phyloP scores from a whole-genome alignment of 1,140 invertebrate genomes.

The Galleria mellonella region DNA sequence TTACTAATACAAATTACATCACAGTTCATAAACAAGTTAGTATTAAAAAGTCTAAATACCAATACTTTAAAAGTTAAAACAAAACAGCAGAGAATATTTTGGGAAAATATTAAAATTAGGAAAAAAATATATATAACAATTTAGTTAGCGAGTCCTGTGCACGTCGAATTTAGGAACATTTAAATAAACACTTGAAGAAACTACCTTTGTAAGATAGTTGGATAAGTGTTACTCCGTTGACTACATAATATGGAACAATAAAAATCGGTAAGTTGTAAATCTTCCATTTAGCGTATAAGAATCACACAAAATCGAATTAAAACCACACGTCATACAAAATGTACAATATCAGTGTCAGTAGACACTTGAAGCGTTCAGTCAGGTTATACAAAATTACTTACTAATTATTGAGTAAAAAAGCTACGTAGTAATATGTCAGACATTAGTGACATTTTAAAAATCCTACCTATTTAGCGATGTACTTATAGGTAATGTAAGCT shows the following conservation, averaged over 20 bases:
- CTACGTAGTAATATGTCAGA: conserved; percentile 41
- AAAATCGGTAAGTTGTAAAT: conserved; percentile 18
- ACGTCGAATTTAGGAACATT: conserved; percentile 63
- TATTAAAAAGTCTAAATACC: conserved; percentile 48
- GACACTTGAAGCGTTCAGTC: conserved; percentile 38
- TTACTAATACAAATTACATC: conserved; percentile 73
- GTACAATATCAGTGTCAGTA: conserved; percentile 30
- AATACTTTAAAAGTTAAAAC: conserved; percentile 46
- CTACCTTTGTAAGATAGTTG: conserved; percentile 46
- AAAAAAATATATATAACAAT: conserved; percentile 60
- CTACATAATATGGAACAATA: conserved; percentile 11
- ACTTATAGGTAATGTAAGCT: conserved; percentile 37
- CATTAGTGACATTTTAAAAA: conserved; percentile 50
- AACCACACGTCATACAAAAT: conserved; percentile 35
- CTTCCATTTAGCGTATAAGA: conserved; percentile 4
- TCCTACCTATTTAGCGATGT: conserved; percentile 50
- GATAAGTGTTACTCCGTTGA: conserved; percentile 6
- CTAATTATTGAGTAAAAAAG: conserved; percentile 63
- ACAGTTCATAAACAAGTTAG: conserved; percentile 73
- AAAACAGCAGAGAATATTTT: conserved; percentile 9
- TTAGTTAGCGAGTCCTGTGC: conserved; percentile 59
- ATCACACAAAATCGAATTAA: conserved; percentile 10
- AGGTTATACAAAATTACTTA: conserved; percentile 40
- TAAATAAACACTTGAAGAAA: conserved; percentile 42
- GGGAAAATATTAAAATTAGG: conserved; percentile 21